Percentiles rank a stretch among this genome's conserved stretches.
These are phyloP conservation scores for Macrotis lagotis DNA, from an alignment of 2,113 vertebrate genomes.

Conservation along the genomic window DNA sequence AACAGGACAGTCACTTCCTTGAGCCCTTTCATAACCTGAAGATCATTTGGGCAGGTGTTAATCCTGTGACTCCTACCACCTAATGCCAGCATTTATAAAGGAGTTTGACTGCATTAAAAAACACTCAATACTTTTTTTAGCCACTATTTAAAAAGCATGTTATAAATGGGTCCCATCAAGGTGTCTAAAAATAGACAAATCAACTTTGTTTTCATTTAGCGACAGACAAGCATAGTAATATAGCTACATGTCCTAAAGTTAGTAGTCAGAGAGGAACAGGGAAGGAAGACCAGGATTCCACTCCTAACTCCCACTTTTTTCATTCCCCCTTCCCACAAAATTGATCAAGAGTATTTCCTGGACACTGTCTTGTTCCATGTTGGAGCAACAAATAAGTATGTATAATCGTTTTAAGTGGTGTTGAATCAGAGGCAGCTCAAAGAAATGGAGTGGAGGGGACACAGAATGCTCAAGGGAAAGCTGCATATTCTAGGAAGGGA, in stretches of 20 bases:
- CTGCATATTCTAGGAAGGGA: neutral
- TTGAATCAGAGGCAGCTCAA: neutral
- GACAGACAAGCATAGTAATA: slow-evolving; percentile 49
- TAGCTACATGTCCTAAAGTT: slow-evolving; percentile 63
- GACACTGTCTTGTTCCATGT: neutral
- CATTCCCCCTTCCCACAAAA: neutral
- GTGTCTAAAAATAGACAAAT: slow-evolving; percentile 72
- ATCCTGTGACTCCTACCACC: neutral
- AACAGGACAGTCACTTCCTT: slow-evolving; percentile 6
- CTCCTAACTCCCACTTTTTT: neutral
- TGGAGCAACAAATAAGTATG: neutral
- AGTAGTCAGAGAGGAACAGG: neutral
- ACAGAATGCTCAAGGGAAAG: neutral
- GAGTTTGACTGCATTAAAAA: slow-evolving; percentile 29
- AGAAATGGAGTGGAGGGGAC: neutral
- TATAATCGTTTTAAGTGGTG: neutral
- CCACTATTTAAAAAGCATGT: slow-evolving; percentile 65
- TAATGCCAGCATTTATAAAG: slow-evolving; percentile 5
- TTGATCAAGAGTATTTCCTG: slow-evolving; percentile 35
- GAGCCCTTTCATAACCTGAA: slow-evolving; percentile 10
- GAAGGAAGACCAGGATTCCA: neutral
- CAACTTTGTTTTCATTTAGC: slow-evolving; percentile 63
- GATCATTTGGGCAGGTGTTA: slow-evolving; percentile 7
- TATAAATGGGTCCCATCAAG: slow-evolving; percentile 65
- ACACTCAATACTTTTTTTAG: slow-evolving; percentile 48